Percentiles rank a stretch among this genome's conserved stretches.
Evolutionary conservation across 2,113 vertebrate species (phyloP).

Genomic region (Vulpes vulpes): DNA sequence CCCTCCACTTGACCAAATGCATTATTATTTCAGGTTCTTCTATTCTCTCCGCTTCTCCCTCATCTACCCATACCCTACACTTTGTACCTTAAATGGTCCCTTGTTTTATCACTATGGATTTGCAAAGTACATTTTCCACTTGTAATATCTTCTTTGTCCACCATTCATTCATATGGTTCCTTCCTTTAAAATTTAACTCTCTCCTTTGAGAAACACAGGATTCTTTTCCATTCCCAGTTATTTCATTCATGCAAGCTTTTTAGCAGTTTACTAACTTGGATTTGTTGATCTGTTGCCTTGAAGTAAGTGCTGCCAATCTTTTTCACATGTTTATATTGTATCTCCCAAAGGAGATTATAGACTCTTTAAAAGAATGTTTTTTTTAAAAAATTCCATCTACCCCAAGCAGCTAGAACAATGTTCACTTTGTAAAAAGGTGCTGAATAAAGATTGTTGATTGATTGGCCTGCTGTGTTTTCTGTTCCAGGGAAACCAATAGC

Average conservation of each 20-base stretch:
- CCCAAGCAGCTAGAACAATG: background rate
- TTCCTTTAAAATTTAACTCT: constrained; percentile 32
- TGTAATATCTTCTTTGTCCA: background rate
- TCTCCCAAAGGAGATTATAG: constrained; percentile 36
- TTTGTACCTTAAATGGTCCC: background rate
- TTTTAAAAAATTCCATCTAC: constrained; percentile 42
- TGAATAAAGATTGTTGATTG: background rate
- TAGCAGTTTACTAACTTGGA: constrained; percentile 47
- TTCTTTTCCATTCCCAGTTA: background rate
- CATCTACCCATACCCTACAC: background rate
- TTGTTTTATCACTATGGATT: background rate
- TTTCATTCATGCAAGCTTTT: background rate
- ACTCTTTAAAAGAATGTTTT: constrained; percentile 33
- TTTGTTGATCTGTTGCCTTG: constrained; percentile 33
- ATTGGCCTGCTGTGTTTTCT: background rate
- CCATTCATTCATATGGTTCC: background rate
- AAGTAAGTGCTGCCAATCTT: background rate
- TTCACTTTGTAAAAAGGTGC: background rate
- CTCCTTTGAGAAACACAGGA: background rate
- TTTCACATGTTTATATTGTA: background rate
- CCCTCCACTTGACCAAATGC: background rate
- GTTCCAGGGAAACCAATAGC: background rate
- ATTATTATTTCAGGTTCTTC: background rate
- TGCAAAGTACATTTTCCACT: background rate
- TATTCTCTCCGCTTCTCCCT: background rate